Base-by-base conservation (phyloP, 2,113 vertebrate genomes). In the Hylia prasina region DNA sequence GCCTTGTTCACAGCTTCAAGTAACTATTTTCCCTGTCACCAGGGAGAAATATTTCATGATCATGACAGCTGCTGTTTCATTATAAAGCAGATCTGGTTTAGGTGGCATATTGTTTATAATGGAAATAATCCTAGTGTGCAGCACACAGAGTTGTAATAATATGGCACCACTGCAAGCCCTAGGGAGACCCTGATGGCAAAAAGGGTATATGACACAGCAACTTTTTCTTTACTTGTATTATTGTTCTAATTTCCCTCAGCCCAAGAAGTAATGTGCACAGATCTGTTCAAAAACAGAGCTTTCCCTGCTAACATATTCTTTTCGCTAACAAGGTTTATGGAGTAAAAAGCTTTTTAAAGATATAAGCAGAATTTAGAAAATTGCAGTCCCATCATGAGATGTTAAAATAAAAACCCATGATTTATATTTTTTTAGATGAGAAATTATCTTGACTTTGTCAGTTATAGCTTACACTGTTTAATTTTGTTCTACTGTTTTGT, bases 391-490 rank as follows among this genome's bases (percentile, higher is more conserved):
- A 48, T 90, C 60, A 80, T 1, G 8, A 86, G 60, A 58, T 33
- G 39, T 45, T 92, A 65, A 73, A 91, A 91, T 76, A 85, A 90
- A 91, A 91, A 71, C 60, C 10, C 31, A 54, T 4, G 37, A 60
- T 70, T 61, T 87, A 39, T 75, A 19, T n/a, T 94, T 87, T 69
- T 80, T 83, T 28, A 58, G 50, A 66, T 66, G 44, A 94, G 47
- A 63, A 75, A 86, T 83, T 86, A 72, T 70, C 88, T 80, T 48
- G 42, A 83, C 54, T 95, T 87, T 93, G 84, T 93, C 95, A 92
- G 82, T 73, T 93, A 88, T 5, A 70, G n/a, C 33, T 33, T 70
- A 90, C 30, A 28, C 30, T 48, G 27, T 80, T 44, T 80, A 73
- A 86, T 96, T 94, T 92, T 18, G 23, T 63, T 90, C 63, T 73